A percentile compares a stretch with the other conserved stretches of the same genome.
Evolutionary conservation across 2,888 invertebrate species (phyloP).

Genomic region (Ectemnius continuus): DNA sequence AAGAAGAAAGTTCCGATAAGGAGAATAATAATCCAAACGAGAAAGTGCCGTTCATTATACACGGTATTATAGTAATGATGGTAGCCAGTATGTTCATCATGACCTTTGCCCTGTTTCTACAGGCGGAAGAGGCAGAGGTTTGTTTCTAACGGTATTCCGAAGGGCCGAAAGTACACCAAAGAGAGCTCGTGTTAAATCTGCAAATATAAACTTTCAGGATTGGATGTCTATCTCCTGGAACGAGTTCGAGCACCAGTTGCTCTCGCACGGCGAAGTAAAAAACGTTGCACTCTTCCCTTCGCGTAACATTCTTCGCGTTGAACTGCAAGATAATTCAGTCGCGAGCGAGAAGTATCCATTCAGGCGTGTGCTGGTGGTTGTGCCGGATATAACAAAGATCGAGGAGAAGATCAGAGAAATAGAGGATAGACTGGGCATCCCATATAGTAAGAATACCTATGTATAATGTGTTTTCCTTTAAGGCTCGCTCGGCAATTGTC

Average conservation of each 20-base stretch:
- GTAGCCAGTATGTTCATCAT: too few species aligned
- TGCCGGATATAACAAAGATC: conserved; percentile 90
- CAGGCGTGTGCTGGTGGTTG: conserved; percentile 88
- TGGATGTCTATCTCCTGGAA: conserved; percentile 89
- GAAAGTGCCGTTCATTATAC: not conserved
- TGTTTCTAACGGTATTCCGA: too few species aligned
- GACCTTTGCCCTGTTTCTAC: too few species aligned
- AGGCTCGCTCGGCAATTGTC: too few species aligned
- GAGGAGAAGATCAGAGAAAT: conserved; percentile 93
- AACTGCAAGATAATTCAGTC: conserved; percentile 89
- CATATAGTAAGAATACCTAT: conserved; percentile 80
- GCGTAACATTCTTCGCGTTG: conserved; percentile 90
- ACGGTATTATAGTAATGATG: too few species aligned
- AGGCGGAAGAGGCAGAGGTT: too few species aligned
- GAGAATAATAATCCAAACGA: not conserved
- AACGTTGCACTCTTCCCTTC: conserved; percentile 92
- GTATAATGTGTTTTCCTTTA: too few species aligned
- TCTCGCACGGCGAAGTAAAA: conserved; percentile 96
- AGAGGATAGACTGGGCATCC: conserved; percentile 89
- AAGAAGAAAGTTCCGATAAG: not conserved
- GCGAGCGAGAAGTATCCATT: too few species aligned
- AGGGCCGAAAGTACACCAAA: not conserved
- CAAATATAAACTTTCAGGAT: not conserved
- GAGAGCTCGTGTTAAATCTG: not conserved
- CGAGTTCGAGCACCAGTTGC: conserved; percentile 96